Evolutionary conservation across 1,140 invertebrate genomes (phyloP).

Genomic region (Phortica variegata): DNA sequence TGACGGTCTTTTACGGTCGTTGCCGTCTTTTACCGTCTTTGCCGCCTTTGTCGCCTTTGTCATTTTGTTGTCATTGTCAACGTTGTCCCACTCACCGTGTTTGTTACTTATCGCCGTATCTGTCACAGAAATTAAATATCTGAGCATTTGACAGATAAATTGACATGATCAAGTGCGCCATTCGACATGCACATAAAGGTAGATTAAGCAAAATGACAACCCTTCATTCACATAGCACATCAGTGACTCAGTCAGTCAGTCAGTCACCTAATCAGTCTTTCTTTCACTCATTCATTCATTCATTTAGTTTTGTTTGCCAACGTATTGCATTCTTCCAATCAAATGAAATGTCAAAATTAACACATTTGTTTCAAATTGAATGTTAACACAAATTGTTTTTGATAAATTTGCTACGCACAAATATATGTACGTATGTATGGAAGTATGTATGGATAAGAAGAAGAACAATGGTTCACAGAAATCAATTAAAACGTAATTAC

Average conservation of each 20-base stretch:
- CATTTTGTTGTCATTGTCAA: conserved; percentile 12
- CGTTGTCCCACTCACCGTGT: conserved; percentile 26
- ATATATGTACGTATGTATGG: no score
- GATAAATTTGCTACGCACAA: no score
- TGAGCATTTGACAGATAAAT: conserved; percentile 43
- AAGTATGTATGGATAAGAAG: no score
- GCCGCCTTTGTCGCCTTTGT: background rate
- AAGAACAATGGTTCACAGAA: no score
- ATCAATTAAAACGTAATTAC: no score
- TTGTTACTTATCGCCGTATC: conserved; percentile 44
- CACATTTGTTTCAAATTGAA: conserved; percentile 25
- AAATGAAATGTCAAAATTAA: conserved; percentile 25
- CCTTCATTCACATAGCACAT: background rate
- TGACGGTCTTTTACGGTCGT: background rate
- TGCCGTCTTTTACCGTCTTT: background rate
- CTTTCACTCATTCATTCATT: no score
- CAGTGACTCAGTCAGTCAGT: no score
- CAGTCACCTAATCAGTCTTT: no score
- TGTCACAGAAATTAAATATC: conserved; percentile 48
- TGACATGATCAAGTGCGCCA: conserved; percentile 46
- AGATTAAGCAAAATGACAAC: conserved; percentile 45
- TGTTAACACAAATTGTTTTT: no score
- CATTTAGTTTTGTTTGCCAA: no score
- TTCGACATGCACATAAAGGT: conserved; percentile 29
- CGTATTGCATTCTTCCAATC: conserved; percentile 36